These are phyloP conservation scores for Drosophila melanogaster DNA, from an alignment of 1,140 invertebrate genomes.

Conservation along the genomic window DNA sequence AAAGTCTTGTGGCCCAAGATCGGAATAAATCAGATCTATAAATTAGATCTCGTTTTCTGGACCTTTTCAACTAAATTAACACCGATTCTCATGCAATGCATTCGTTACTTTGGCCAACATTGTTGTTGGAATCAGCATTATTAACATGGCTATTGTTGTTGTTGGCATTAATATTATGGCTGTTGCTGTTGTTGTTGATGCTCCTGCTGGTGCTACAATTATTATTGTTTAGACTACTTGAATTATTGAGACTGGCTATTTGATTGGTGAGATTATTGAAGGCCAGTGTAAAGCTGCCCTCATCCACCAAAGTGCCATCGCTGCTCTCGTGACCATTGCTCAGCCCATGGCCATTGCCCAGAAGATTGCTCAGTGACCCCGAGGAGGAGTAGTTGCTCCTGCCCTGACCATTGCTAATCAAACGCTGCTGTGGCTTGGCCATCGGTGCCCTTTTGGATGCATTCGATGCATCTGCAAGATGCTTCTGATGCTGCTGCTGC, in stretches of 20 bases:
- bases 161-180: slow-evolving; percentile 30
- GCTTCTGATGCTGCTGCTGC: slow-evolving; percentile 9
- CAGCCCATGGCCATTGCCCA: slow-evolving; percentile 46
- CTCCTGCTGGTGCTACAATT: slow-evolving; percentile 35
- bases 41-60: slow-evolving; percentile 10
- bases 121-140: slow-evolving; percentile 74
- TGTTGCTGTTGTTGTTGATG: slow-evolving; percentile 42
- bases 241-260: slow-evolving; percentile 69
- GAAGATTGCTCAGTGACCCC: slow-evolving; percentile 55
- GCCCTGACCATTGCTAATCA: slow-evolving; percentile 32
- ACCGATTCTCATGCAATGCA: slow-evolving; percentile 80
- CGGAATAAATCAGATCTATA: slow-evolving; percentile 1
- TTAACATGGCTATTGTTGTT: slow-evolving; percentile 40
- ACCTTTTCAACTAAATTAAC: slow-evolving; percentile 66
- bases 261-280: slow-evolving; percentile 74
- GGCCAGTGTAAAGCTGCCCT: slow-evolving; percentile 64
- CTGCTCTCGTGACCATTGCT: slow-evolving; percentile 61
- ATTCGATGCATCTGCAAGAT: slow-evolving; percentile 24
- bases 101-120: slow-evolving; percentile 74
- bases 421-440: slow-evolving; percentile 62
- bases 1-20: slow-evolving; percentile 29
- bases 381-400: slow-evolving; percentile 39
- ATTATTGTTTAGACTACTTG: slow-evolving; percentile 45
- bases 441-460: slow-evolving; percentile 39
- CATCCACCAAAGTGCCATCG: slow-evolving; percentile 70